Conservation (phyloP, 2,888 invertebrate genomes). For the Graphium colonna region DNA sequence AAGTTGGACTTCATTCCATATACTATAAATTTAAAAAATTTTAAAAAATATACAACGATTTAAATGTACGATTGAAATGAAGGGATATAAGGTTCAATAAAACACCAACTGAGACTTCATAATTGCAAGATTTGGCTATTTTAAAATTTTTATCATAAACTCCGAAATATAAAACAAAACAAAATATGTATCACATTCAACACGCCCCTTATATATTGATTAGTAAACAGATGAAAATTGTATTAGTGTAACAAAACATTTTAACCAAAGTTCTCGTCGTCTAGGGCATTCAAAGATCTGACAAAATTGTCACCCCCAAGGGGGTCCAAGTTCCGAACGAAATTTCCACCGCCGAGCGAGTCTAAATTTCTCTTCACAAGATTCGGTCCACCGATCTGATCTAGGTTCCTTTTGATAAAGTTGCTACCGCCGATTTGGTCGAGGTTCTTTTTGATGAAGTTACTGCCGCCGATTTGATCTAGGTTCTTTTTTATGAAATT, state of each 20-base stretch:
- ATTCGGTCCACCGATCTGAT: slow-evolving; percentile 72
- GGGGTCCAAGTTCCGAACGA: slow-evolving; percentile 68
- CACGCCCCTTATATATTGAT: slow-evolving; percentile 28
- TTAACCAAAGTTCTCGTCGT: slow-evolving; percentile 64
- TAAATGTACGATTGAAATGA: no score
- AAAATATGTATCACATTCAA: slow-evolving; percentile 42
- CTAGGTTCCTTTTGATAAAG: slow-evolving; percentile 63
- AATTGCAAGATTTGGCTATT: slow-evolving; percentile 32
- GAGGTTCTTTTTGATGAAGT: slow-evolving; percentile 63
- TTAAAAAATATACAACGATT: no score
- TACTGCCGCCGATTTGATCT: slow-evolving; percentile 65
- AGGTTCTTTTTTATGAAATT: slow-evolving; percentile 68
- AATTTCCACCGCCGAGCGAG: slow-evolving; percentile 64
- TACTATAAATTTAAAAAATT: no score
- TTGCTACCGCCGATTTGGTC: slow-evolving; percentile 68
- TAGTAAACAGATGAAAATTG: slow-evolving; percentile 6
- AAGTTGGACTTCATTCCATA: no score
- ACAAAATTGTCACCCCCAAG: slow-evolving; percentile 76
- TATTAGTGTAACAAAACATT: slow-evolving; percentile 29
- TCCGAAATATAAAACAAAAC: slow-evolving; percentile 28
- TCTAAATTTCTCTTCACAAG: slow-evolving; percentile 64
- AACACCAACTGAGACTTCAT: slow-evolving; percentile 4
- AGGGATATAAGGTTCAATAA: slow-evolving; percentile 5
- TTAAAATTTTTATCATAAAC: slow-evolving; percentile 23
- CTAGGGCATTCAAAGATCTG: slow-evolving; percentile 53